Conservation (phyloP, 2,888 invertebrate species). For the Caenorhabditis plicata region DNA sequence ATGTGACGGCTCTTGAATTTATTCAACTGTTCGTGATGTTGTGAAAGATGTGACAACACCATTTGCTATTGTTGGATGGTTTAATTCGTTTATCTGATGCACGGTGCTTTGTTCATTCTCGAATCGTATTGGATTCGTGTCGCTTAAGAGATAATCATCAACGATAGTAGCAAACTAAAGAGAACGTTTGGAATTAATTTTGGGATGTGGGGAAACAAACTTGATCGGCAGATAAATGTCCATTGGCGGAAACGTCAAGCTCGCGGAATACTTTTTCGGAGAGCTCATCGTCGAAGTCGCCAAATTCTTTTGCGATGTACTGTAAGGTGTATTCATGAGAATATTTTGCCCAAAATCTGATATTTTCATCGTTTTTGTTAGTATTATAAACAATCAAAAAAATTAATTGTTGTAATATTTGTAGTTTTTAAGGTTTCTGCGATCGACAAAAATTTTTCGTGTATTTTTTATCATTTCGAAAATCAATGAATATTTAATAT, state of each 20-base stretch:
- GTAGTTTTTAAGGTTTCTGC: no score
- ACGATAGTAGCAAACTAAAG: constrained; percentile 59
- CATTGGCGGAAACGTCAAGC: constrained; percentile 64
- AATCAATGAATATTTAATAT: no score
- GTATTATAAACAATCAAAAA: no score
- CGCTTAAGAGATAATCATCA: constrained; percentile 59
- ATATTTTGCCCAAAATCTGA: no score
- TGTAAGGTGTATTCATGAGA: no score
- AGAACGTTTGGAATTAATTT: background rate
- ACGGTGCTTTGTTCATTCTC: constrained; percentile 18
- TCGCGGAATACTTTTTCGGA: constrained; percentile 64
- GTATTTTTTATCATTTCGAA: no score
- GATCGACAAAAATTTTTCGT: no score
- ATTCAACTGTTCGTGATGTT: background rate
- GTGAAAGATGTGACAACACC: background rate
- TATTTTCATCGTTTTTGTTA: no score
- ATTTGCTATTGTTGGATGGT: background rate
- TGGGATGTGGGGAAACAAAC: constrained; percentile 5
- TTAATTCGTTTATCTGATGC: constrained; percentile 10
- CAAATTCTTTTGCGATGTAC: constrained; percentile 64
- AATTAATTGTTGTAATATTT: no score
- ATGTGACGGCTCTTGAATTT: background rate
- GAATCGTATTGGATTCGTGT: constrained; percentile 25
- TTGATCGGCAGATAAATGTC: constrained; percentile 63
- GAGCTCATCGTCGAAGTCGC: constrained; percentile 61